phyloP scores from a whole-genome alignment of 2,888 invertebrate species.

The Capitulum mitella region DNA sequence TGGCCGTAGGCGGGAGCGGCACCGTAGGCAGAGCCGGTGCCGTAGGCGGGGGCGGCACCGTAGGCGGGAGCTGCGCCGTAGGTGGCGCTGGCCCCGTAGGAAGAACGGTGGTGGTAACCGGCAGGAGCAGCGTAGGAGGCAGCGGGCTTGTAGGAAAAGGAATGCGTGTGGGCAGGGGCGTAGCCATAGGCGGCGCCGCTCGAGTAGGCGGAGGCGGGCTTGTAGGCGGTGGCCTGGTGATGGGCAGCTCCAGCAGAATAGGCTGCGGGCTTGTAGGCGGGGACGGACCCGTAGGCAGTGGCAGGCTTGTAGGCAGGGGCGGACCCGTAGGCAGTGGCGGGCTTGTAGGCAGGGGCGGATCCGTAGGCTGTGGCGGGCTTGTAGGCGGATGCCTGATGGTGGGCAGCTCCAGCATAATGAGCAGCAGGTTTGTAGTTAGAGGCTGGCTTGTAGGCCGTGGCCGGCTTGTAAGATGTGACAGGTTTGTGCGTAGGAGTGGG shows the following conservation, averaged over 20 bases:
- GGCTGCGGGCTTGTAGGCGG: too few species aligned
- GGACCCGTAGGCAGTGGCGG: background rate
- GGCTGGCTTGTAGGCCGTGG: too few species aligned
- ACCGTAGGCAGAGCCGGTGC: background rate
- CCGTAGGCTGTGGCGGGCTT: background rate
- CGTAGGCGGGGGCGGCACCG: background rate
- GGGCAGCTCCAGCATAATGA: background rate
- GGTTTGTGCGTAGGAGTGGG: too few species aligned
- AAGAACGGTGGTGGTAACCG: background rate
- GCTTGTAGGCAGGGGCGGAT: background rate
- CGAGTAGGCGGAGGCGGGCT: background rate
- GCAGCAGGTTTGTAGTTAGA: too few species aligned
- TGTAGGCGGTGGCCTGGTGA: background rate
- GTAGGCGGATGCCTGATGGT: too few species aligned
- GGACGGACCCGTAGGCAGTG: background rate
- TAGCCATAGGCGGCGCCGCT: background rate
- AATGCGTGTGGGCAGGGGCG: background rate
- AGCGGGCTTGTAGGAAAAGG: background rate
- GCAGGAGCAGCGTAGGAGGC: background rate
- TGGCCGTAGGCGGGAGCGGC: background rate
- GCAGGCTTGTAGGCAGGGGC: background rate
- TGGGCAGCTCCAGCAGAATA: background rate
- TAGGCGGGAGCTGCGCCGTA: background rate
- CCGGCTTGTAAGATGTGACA: background rate
- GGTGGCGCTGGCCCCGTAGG: background rate